Base-by-base conservation (phyloP, 2,113 vertebrate species). In the Chaetura pelagica region DNA sequence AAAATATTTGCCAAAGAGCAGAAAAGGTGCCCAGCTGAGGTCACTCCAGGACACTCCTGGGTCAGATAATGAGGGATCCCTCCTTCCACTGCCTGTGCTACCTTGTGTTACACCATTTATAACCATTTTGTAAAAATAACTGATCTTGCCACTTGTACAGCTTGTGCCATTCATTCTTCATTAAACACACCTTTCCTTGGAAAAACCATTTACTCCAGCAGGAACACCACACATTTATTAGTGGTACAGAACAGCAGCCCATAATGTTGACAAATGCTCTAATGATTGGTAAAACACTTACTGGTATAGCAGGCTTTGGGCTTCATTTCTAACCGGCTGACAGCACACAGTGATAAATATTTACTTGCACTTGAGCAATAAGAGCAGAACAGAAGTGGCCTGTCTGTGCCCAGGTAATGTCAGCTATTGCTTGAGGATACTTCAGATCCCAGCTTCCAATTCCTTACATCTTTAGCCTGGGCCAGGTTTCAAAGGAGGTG, bases 211-310 rank as follows among this genome's bases (percentile, higher is more conserved):
- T 90, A 76, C 83, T 93, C 72, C 19, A 83, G 58, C 73, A 92
- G 77, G 59, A 89, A 27, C 49, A 71, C 77, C 87, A 88, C 0
- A 0, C 66, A 77, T 96, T 96, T 94, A 95, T 95, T 94, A 89
- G 78, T 54, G 77, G 68, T 64, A 63, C 29, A 94, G 95, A 81
- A 81, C 88, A 82, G 90, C 75, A 95, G 93, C 75, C 91, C 75
- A 92, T 97, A 96, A 95, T 34, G 46, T 79, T 96, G 95, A 97
- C 79, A 78, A 97, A 96, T 95, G 94, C 78, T 78, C 14, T 44
- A 86, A 90, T 88, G 94, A 97, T 93, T 87, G 83, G 78, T 76
- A 84, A 92, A 96, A 92, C 94, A 84, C 80, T 97, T 91, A 93
- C 61, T 96, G 86, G 75, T 57, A 87, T 27, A 83, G 75, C 59